A percentile compares a stretch with the other conserved stretches of the same genome.
These are phyloP conservation scores for Amazona finschi DNA, from an alignment of 2,797 vertebrate species.

Conservation along the genomic window DNA sequence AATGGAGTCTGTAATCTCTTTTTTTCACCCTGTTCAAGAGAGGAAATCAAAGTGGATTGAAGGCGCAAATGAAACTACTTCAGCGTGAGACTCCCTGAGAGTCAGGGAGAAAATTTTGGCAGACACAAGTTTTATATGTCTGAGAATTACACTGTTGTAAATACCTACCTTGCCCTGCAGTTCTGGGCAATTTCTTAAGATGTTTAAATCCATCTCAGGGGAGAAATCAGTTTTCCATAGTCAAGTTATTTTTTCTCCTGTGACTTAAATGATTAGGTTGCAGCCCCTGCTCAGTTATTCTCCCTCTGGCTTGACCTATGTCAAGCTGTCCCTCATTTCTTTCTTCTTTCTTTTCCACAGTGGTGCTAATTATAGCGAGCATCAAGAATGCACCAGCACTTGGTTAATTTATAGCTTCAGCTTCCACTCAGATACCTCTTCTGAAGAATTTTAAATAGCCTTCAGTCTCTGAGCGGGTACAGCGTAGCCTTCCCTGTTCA, in stretches of 20 bases:
- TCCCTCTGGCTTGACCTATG: neutral
- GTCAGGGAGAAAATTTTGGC: neutral
- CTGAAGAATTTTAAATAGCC: neutral
- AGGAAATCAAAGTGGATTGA: neutral
- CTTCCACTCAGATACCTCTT: neutral
- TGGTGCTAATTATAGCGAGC: neutral
- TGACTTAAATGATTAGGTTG: neutral
- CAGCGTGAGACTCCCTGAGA: neutral
- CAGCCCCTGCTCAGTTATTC: neutral
- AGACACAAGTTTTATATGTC: neutral
- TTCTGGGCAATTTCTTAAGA: neutral
- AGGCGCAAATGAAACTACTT: neutral
- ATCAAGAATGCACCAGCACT: neutral
- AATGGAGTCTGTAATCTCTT: neutral
- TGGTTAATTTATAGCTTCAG: conserved; percentile 2
- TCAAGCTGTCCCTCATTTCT: neutral
- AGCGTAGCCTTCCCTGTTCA: neutral
- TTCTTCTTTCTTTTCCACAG: neutral
- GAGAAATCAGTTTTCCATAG: neutral
- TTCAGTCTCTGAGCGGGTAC: neutral
- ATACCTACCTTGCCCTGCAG: neutral
- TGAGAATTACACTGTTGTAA: neutral
- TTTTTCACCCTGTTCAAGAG: neutral
- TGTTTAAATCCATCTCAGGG: neutral
- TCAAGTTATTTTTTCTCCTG: neutral